A percentile compares a stretch with the other conserved stretches of the same genome.
Conservation (phyloP, 2,797 vertebrate genomes). For the Pagetopsis macropterus region DNA sequence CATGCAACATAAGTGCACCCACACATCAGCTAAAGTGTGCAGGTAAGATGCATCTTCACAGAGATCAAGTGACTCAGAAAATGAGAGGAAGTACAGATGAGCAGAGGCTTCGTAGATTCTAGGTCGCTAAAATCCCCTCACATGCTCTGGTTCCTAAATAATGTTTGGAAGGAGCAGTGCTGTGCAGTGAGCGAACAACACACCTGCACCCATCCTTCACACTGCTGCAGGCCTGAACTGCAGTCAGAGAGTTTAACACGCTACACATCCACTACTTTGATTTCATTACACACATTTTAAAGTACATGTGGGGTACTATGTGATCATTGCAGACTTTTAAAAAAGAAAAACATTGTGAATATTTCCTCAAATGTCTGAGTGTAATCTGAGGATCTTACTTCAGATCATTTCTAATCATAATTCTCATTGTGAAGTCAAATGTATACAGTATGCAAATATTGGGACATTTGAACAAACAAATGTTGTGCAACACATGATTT, state of each 20-base stretch:
- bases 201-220: not conserved
- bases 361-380: too few species aligned
- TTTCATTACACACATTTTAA: not conserved
- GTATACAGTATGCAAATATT: too few species aligned
- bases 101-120: not conserved
- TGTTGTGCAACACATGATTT: too few species aligned
- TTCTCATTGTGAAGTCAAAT: too few species aligned
- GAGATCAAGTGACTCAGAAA: slow-evolving; percentile 10
- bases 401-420: too few species aligned
- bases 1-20: slow-evolving; percentile 2
- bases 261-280: not conserved
- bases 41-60: slow-evolving; percentile 7
- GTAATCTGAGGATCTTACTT: too few species aligned
- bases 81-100: slow-evolving; percentile 28
- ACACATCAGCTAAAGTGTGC: slow-evolving; percentile 3
- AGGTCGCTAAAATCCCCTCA: not conserved
- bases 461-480: too few species aligned
- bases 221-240: not conserved
- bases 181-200: slow-evolving; percentile 1
- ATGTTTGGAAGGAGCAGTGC: slow-evolving; percentile 10
- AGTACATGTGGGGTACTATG: too few species aligned
- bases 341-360: too few species aligned
- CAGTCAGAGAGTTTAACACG: not conserved
- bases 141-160: slow-evolving; percentile 2
- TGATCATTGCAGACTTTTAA: too few species aligned